Evolutionary conservation across 2,888 invertebrate genomes (phyloP), one percentile per base, ranked within the genome.

Genomic region (Drosophila mulleri): DNA sequence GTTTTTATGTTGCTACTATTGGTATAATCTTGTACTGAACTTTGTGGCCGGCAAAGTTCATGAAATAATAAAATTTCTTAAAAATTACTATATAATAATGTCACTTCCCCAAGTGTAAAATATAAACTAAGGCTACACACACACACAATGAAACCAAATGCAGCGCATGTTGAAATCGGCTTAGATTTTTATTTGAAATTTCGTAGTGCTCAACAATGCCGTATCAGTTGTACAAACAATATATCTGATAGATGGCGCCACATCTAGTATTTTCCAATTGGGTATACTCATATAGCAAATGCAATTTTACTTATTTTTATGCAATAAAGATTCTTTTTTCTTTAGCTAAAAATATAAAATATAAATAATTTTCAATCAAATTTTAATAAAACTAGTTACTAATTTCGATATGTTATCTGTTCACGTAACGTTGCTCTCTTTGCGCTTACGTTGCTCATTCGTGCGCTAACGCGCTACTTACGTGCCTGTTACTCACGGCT

Each of bases 11-110:
- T 20, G n/a, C 3, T 54, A 7, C 23, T 37, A 3, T 37, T 56
- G 18, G 18, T 35, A 9, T 29, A 14, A 35, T n/a, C 26, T 32
- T 52, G 29, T 52, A 20, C 14, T 60, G 58, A 54, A 64, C 59
- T 62, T 75, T 75, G 65, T 62, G 62, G 53, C 68, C 73, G 53
- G 42, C 60, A 67, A 77, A 67, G 66, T 39, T 73, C 68, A 50
- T n/a, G 6, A n/a, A 57, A 58, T 67, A 42, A 50, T 53, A 50
- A 48, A 59, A 61, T 72, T 63, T 60, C 32, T 66, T 42, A 47
- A 42, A 61, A 54, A 57, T 56, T 67, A 52, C 37, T 63, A 47
- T 20, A 20, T 57, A 35, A 16, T 58, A 61, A 18, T 50, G 50
- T 58, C 23, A 70, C 54, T 50, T 61, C 48, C 60, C 44, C 50